These are phyloP conservation scores for Diachasma alloeum DNA, from an alignment of 1,140 invertebrate species.

Conservation along the genomic window DNA sequence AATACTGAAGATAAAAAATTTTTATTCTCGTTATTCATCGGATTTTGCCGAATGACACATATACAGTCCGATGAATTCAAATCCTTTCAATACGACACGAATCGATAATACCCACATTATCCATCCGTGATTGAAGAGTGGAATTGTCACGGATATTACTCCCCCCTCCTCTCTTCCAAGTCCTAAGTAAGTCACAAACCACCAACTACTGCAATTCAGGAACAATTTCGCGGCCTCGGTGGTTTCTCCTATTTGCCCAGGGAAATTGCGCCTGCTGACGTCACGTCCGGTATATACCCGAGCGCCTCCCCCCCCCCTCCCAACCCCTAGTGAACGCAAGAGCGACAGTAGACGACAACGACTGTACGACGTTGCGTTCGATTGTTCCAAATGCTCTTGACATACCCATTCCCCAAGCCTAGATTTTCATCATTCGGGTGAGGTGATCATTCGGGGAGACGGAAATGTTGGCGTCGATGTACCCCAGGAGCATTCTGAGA, in stretches of 20 bases:
- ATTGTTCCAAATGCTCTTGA: conserved; percentile 11
- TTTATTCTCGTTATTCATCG: too few relatives aligned
- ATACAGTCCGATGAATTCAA: too few relatives aligned
- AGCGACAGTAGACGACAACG: conserved; percentile 1
- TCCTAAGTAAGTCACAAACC: conserved; percentile 50
- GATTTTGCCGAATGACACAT: too few relatives aligned
- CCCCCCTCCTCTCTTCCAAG: neutral
- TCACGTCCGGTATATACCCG: conserved; percentile 49
- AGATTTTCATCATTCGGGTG: neutral
- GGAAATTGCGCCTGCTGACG: conserved; percentile 62
- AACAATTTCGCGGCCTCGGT: conserved; percentile 58
- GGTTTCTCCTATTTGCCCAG: conserved; percentile 59
- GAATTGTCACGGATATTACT: neutral
- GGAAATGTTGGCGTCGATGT: neutral
- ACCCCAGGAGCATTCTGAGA: too few relatives aligned
- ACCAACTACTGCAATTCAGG: conserved; percentile 46
- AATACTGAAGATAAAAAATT: too few relatives aligned
- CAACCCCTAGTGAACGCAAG: neutral
- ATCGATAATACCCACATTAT: neutral
- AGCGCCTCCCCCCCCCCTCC: neutral
- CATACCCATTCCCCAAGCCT: neutral
- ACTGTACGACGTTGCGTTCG: neutral
- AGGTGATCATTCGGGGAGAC: neutral
- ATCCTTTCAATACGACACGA: neutral
- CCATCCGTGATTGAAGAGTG: neutral